phyloP scores from a whole-genome alignment of 2,113 vertebrate genomes.

The Gambusia holbrooki region DNA sequence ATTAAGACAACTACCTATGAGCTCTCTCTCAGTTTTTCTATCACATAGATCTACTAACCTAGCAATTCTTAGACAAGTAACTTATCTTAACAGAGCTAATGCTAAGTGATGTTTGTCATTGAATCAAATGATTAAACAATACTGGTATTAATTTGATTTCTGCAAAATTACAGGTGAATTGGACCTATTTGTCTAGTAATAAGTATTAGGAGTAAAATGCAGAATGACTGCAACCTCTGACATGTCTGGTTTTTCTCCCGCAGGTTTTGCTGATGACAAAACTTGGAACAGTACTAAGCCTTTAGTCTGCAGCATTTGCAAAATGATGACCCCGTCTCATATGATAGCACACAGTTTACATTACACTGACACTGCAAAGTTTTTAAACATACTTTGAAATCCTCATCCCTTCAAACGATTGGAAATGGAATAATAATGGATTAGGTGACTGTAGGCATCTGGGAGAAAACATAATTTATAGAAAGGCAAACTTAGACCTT shows the following conservation, averaged over 20 bases:
- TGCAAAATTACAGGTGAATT: too few relatives aligned
- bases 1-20: neutral
- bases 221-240: too few relatives aligned
- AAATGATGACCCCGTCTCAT: neutral
- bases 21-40: neutral
- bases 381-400: conserved; percentile 19
- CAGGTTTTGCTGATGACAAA: neutral
- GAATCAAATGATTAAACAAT: conserved; percentile 1
- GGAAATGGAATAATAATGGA: neutral
- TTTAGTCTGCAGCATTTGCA: neutral
- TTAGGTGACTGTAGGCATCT: neutral
- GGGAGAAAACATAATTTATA: neutral
- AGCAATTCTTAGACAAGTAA: neutral
- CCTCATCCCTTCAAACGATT: too few relatives aligned
- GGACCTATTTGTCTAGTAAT: too few relatives aligned
- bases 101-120: neutral
- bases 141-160: too few relatives aligned
- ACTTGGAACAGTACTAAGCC: neutral
- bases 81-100: neutral
- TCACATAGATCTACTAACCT: neutral
- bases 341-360: conserved; percentile 24
- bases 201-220: too few relatives aligned
- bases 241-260: too few relatives aligned
- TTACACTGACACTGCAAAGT: conserved; percentile 21
- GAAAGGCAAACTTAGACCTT: neutral